A percentile compares a stretch with the other conserved stretches of the same genome.
phyloP scores from a whole-genome alignment of 2,888 invertebrate species.

The Ennomos erosarius region DNA sequence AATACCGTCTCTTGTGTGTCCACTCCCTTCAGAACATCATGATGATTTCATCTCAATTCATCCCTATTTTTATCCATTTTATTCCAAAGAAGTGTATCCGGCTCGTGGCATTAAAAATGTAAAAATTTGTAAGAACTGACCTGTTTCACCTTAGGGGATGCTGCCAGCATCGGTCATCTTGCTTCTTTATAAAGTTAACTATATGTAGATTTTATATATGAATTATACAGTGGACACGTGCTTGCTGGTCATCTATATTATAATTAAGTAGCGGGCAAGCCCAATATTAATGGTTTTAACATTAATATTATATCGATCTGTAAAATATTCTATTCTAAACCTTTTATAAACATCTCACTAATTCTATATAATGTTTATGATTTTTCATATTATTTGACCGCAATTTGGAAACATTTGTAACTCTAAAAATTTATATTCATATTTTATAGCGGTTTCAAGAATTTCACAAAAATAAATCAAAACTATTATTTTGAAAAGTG shows the following conservation, averaged over 20 bases:
- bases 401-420: neutral
- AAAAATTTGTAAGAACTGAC: constrained; percentile 49
- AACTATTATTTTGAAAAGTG: constrained; percentile 41
- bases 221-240: constrained; percentile 26
- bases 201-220: constrained; percentile 29
- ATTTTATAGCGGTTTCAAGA: constrained; percentile 28
- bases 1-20: constrained; percentile 43
- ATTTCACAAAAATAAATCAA: constrained; percentile 40
- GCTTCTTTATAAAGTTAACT: constrained; percentile 36
- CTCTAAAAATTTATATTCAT: constrained; percentile 4
- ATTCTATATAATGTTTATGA: neutral
- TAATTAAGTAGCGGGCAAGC: constrained; percentile 19
- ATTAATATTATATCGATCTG: constrained; percentile 18
- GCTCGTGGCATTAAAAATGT: constrained; percentile 48
- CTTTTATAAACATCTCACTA: constrained; percentile 4
- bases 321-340: constrained; percentile 24
- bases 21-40: constrained; percentile 35
- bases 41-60: constrained; percentile 36
- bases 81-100: constrained; percentile 48
- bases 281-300: constrained; percentile 8
- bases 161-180: constrained; percentile 47
- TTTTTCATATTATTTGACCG: constrained; percentile 5
- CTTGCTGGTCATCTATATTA: constrained; percentile 14
- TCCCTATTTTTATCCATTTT: constrained; percentile 35
- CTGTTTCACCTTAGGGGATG: constrained; percentile 54